These are phyloP conservation scores for Urechis unicinctus DNA, from an alignment of 2,888 invertebrate species.

Conservation along the genomic window DNA sequence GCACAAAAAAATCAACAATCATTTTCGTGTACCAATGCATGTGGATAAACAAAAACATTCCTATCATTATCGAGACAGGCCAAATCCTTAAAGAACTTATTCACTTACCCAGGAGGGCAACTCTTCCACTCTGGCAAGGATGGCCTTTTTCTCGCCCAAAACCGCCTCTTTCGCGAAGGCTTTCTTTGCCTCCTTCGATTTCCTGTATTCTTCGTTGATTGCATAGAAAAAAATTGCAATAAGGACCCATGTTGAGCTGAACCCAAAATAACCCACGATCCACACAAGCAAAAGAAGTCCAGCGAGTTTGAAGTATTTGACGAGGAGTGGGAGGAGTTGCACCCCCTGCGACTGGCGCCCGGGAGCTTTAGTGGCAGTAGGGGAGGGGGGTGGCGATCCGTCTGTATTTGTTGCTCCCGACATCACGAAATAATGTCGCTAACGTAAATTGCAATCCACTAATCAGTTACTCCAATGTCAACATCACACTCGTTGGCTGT, in stretches of 20 bases:
- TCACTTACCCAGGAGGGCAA: slow-evolving; percentile 87
- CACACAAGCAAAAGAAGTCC: slow-evolving; percentile 38
- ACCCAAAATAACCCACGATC: slow-evolving; percentile 43
- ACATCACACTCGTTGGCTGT: no score
- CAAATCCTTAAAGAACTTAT: no score
- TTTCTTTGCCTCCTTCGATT: slow-evolving; percentile 70
- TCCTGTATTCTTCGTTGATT: slow-evolving; percentile 51
- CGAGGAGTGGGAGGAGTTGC: slow-evolving; percentile 28
- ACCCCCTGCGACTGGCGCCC: background rate
- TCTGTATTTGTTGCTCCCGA: no score
- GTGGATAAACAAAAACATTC: no score
- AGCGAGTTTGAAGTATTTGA: slow-evolving; percentile 43
- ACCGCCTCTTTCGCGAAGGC: slow-evolving; percentile 56
- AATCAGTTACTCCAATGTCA: no score
- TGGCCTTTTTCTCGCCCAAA: slow-evolving; percentile 76
- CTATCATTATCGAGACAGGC: no score
- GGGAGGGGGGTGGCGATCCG: no score
- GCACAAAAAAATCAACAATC: no score
- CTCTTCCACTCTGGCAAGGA: slow-evolving; percentile 80
- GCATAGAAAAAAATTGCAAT: slow-evolving; percentile 73
- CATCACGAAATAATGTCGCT: no score
- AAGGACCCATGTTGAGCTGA: slow-evolving; percentile 84
- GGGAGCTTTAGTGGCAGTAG: no score
- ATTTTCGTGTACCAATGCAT: no score
- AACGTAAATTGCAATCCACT: no score